Conservation (phyloP, 2,797 vertebrate species). For the Aselliscus stoliczkanus region DNA sequence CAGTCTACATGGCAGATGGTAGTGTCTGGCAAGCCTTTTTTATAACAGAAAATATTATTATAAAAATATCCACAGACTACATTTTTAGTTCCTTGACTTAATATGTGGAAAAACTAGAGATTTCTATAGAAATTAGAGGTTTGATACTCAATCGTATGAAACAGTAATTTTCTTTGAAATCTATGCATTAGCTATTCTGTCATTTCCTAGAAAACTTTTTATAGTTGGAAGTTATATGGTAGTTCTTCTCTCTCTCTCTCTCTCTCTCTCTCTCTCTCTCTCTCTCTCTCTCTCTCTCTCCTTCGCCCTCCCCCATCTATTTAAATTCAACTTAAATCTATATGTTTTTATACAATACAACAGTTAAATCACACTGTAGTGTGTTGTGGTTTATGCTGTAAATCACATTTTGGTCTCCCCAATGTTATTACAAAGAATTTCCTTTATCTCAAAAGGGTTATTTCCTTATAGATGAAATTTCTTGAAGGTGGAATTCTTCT, state of each 20-base stretch:
- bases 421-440: slow-evolving; percentile 74
- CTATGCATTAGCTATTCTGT: slow-evolving; percentile 66
- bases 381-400: slow-evolving; percentile 64
- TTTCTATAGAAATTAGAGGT: slow-evolving; percentile 73
- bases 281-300: not conserved
- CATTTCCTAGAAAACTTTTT: slow-evolving; percentile 46
- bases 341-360: slow-evolving; percentile 71
- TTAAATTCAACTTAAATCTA: slow-evolving; percentile 67
- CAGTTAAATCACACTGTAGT: slow-evolving; percentile 70
- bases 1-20: slow-evolving; percentile 85
- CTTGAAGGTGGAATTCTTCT: slow-evolving; percentile 79
- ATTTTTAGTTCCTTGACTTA: slow-evolving; percentile 84
- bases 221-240: slow-evolving; percentile 29
- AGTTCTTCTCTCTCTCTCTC: not conserved
- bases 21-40: slow-evolving; percentile 84
- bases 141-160: slow-evolving; percentile 55
- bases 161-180: slow-evolving; percentile 71
- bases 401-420: slow-evolving; percentile 63
- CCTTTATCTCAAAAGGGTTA: slow-evolving; percentile 78
- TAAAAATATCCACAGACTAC: slow-evolving; percentile 84
- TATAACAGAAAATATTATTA: slow-evolving; percentile 85
- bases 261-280: not conserved
- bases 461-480: slow-evolving; percentile 76
- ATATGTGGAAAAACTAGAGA: slow-evolving; percentile 79
- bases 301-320: not conserved